These are phyloP conservation scores for Archips crataeganus DNA, from an alignment of 2,888 invertebrate species.

Conservation along the genomic window DNA sequence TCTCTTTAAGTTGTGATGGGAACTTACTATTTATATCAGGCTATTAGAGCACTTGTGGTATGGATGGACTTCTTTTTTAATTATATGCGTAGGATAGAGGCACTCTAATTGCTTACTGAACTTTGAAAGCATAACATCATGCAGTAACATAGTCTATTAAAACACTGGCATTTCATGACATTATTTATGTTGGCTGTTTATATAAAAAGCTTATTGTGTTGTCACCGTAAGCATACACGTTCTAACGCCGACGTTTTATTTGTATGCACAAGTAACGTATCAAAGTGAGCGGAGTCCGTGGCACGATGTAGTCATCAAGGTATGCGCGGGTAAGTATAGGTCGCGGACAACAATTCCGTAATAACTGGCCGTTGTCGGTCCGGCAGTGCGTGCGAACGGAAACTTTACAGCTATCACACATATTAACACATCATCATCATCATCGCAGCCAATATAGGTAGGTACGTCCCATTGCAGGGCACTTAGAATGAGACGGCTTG, in stretches of 20 bases:
- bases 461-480: no score
- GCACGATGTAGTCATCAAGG: conserved; percentile 35
- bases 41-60: conserved; percentile 19
- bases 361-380: conserved; percentile 50
- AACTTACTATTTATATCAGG: conserved; percentile 23
- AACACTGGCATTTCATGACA: not conserved
- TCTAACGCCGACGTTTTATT: not conserved
- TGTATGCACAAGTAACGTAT: conserved; percentile 6
- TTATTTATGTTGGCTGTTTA: conserved; percentile 7
- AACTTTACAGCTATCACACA: conserved; percentile 65
- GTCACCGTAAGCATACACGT: not conserved
- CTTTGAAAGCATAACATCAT: not conserved
- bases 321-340: conserved; percentile 40
- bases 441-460: no score
- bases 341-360: conserved; percentile 51
- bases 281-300: conserved; percentile 28
- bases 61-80: conserved; percentile 29
- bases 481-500: no score
- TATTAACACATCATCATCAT: conserved; percentile 40
- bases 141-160: not conserved
- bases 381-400: conserved; percentile 62
- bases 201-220: conserved; percentile 10
- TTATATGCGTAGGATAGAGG: conserved; percentile 20
- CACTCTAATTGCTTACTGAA: conserved; percentile 9
- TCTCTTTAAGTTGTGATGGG: conserved; percentile 32